Evolutionary conservation across 2,888 invertebrate genomes (phyloP).

Genomic region (Strigamia crassipes): DNA sequence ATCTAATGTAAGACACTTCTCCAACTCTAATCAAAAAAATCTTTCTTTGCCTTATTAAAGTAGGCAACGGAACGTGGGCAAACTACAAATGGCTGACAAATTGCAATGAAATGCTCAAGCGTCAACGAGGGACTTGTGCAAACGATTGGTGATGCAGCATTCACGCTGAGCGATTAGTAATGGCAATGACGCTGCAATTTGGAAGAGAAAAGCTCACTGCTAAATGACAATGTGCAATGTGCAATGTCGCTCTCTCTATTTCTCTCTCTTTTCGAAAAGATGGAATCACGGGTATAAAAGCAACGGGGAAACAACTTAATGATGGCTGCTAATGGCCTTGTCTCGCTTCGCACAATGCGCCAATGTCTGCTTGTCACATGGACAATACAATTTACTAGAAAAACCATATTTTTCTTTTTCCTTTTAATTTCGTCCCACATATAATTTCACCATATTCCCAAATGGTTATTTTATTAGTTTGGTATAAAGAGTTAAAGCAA

Average conservation of each 20-base stretch:
- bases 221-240: conserved; percentile 40
- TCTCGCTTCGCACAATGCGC: conserved; percentile 29
- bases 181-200: conserved; percentile 40
- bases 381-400: conserved; percentile 4
- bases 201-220: conserved; percentile 35
- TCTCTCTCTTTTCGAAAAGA: conserved; percentile 16
- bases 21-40: conserved; percentile 22
- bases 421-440: not conserved
- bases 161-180: conserved; percentile 42
- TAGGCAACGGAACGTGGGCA: conserved; percentile 27
- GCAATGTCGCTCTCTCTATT: too few relatives aligned
- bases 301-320: conserved; percentile 41
- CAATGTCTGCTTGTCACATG: not conserved
- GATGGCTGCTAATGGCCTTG: conserved; percentile 30
- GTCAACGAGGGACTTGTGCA: conserved; percentile 40
- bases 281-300: conserved; percentile 19
- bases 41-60: conserved; percentile 39
- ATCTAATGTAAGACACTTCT: conserved; percentile 30
- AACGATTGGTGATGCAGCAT: conserved; percentile 40
- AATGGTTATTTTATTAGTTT: conserved; percentile 33
- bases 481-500: conserved; percentile 18
- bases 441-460: conserved; percentile 18
- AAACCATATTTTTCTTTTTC: conserved; percentile 1
- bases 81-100: conserved; percentile 40
- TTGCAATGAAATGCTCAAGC: conserved; percentile 42